phyloP scores from a whole-genome alignment of 2,113 vertebrate genomes.

The Lethenteron reissneri region DNA sequence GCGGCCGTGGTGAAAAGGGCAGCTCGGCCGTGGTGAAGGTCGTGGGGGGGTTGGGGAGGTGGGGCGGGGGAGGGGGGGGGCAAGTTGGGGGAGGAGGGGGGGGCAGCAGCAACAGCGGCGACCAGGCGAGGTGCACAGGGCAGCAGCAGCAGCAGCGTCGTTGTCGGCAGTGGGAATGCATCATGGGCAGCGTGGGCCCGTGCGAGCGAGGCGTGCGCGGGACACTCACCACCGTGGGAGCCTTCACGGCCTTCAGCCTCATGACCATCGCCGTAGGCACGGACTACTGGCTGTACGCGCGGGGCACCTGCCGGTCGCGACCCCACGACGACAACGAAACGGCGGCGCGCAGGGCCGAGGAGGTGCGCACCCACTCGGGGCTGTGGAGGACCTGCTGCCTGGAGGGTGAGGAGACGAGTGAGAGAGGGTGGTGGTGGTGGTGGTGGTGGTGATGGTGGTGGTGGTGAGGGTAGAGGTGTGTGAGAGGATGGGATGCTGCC shows the following conservation, averaged over 20 bases:
- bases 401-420: conserved; percentile 20
- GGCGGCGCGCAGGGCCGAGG: conserved; percentile 28
- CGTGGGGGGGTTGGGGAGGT: neutral
- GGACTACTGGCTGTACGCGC: conserved; percentile 85
- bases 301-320: conserved; percentile 65
- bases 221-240: conserved; percentile 56
- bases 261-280: conserved; percentile 90
- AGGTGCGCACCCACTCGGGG: conserved; percentile 66
- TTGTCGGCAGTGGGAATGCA: conserved; percentile 10
- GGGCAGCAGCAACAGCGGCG: conserved; percentile 16
- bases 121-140: conserved; percentile 10
- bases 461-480: no score
- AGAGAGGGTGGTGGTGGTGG: no score
- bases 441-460: no score
- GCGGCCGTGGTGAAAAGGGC: neutral
- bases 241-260: conserved; percentile 73
- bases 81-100: conserved; percentile 8
- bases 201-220: conserved; percentile 76
- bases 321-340: conserved; percentile 53
- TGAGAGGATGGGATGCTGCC: no score
- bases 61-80: neutral
- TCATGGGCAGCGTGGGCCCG: conserved; percentile 84
- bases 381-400: conserved; percentile 82
- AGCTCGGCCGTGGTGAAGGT: neutral
- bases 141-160: conserved; percentile 11